phyloP scores from a whole-genome alignment of 2,797 vertebrate genomes.

The Pachyuromys duprasi region DNA sequence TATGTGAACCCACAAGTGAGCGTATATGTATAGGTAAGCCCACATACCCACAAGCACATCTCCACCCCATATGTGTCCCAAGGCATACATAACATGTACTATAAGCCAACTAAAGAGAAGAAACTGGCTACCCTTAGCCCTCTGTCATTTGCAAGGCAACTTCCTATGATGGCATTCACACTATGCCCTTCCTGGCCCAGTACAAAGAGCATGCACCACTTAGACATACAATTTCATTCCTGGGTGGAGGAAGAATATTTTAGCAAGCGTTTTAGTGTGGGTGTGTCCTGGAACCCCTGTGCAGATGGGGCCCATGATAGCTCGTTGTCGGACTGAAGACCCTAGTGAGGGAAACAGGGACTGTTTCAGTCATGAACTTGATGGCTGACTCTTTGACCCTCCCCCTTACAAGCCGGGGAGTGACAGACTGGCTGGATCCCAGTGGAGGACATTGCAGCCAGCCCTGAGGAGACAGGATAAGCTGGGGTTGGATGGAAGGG shows the following conservation, averaged over 20 bases:
- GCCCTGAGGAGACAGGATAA: too few relatives aligned
- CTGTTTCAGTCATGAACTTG: too few relatives aligned
- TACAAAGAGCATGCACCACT: neutral
- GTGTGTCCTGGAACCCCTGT: too few relatives aligned
- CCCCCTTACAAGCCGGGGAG: too few relatives aligned
- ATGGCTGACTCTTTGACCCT: too few relatives aligned
- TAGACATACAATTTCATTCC: neutral
- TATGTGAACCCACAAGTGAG: neutral
- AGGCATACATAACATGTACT: neutral
- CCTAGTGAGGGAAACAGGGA: too few relatives aligned
- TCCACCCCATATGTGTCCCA: neutral
- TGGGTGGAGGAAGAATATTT: neutral
- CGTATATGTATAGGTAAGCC: fast-evolving
- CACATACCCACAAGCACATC: neutral
- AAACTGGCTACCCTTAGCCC: neutral
- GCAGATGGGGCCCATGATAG: too few relatives aligned
- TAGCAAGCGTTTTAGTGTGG: neutral
- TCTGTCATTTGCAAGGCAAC: neutral
- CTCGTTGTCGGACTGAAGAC: too few relatives aligned
- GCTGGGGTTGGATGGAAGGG: too few relatives aligned
- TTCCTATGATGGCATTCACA: neutral
- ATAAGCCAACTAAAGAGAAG: neutral
- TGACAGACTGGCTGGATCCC: too few relatives aligned
- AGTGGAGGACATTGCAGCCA: too few relatives aligned
- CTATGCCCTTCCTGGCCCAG: neutral